Base-by-base conservation (phyloP, 2,113 vertebrate species). In the Cranoglanis bouderius region DNA sequence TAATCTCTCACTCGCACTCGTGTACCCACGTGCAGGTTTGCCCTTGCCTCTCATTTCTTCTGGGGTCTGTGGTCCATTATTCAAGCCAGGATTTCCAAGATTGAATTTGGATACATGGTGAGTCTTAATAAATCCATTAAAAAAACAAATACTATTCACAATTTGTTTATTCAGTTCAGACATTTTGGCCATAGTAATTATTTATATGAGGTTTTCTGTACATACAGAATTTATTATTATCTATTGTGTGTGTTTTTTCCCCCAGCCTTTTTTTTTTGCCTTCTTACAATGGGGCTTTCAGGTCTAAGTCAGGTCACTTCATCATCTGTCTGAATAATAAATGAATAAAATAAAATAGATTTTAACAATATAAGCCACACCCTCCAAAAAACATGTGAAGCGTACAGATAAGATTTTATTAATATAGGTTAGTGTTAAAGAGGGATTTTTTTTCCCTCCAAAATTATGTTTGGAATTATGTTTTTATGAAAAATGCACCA, bases 61-160 rank as follows among this genome's bases (percentile, higher is more conserved):
- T 99, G 98, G 98, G 98, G 97, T 4, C 93, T 99, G 63, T 99
- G 98, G 98, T 98, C 98, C 89, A 96, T 98, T 84, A 94, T 99
- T 90, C 98, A 99, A 94, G 97, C 97, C 0, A 98, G 97, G 90
- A 94, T 99, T 93, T 99, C 98, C 77, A 98, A 96, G 87, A 99
- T 99, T 43, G 94, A 97, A 93, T 99, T 99, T 87, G 98, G 97
- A 87, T 99, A 99, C 91, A 94, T 98, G 97, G 98, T 99, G 91
- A 96, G 95, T 85, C 2, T 16, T 14, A 53, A 55, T n/a, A n/a
- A n/a, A n/a, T n/a, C n/a, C n/a, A n/a, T n/a, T n/a, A 55, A 55
- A 65, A n/a, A 10, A 35, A 35, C 5, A 70, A 70, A 35, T 18
- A 46, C 6, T 74, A 74, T 74, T 35, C 19, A 40, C 40, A 67